A percentile compares a stretch with the other conserved stretches of the same genome.
Evolutionary conservation across 2,113 vertebrate genomes (phyloP).

Genomic region (Morone chrysops): DNA sequence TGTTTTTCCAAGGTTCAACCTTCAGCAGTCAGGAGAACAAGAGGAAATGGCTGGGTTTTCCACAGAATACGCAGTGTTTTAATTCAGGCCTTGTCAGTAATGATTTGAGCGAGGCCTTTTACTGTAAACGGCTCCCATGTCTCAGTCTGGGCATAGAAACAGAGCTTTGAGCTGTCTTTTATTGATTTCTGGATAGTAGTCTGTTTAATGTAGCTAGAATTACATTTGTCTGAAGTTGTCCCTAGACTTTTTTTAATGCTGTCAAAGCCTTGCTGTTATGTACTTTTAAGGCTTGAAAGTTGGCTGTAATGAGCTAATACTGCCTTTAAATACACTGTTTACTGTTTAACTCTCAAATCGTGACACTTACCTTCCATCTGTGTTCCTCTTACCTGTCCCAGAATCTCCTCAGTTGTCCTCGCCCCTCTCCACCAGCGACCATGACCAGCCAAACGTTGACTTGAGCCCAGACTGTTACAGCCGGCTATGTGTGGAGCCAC

Average conservation of each 20-base stretch:
- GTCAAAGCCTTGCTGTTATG: neutral
- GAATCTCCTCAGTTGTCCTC: constrained; percentile 85
- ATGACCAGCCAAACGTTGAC: constrained; percentile 82
- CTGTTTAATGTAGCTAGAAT: constrained; percentile 40
- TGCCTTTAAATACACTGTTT: neutral
- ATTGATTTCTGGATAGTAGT: constrained; percentile 18
- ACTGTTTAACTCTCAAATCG: neutral
- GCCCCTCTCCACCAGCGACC: constrained; percentile 76
- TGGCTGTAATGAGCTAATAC: neutral
- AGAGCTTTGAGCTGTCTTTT: constrained; percentile 20
- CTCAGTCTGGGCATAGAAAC: constrained; percentile 30
- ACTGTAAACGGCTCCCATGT: constrained; percentile 52
- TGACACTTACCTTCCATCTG: constrained; percentile 16
- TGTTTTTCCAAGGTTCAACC: constrained; percentile 72
- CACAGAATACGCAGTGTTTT: constrained; percentile 65
- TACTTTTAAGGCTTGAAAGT: neutral
- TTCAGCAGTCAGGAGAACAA: constrained; percentile 58
- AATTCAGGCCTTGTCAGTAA: constrained; percentile 76
- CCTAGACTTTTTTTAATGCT: neutral
- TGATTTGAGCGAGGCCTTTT: constrained; percentile 66
- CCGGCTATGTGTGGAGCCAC: constrained; percentile 71
- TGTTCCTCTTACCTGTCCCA: constrained; percentile 58
- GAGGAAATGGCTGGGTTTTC: constrained; percentile 74
- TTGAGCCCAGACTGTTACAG: constrained; percentile 71
- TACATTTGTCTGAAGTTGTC: constrained; percentile 5